phyloP scores from a whole-genome alignment of 2,888 invertebrate genomes.

The Drosophila atroscutellata region DNA sequence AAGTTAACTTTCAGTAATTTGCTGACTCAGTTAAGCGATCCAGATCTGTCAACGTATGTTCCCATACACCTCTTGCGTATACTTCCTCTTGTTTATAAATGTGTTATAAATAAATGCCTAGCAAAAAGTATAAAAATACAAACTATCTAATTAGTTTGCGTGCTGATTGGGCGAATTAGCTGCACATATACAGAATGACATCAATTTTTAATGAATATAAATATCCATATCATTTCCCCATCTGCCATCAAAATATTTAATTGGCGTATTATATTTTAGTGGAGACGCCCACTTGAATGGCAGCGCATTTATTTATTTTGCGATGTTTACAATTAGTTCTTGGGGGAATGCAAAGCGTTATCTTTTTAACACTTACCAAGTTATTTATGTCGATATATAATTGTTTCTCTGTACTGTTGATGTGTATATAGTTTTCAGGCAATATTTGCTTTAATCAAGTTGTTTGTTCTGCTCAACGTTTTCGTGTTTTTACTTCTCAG shows the following conservation, averaged over 20 bases:
- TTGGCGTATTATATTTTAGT: conserved; percentile 8
- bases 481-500: conserved; percentile 11
- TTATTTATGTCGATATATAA: conserved; percentile 18
- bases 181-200: background rate
- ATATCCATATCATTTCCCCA: background rate
- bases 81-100: too few species aligned
- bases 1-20: conserved; percentile 4
- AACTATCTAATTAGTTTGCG: background rate
- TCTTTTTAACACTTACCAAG: conserved; percentile 42
- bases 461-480: conserved; percentile 42
- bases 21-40: conserved; percentile 11
- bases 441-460: conserved; percentile 53
- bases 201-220: background rate
- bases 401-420: conserved; percentile 2
- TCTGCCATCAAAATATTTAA: conserved; percentile 3
- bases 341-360: conserved; percentile 37
- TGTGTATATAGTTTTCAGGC: conserved; percentile 2
- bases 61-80: background rate
- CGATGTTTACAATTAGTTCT: conserved; percentile 38
- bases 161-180: background rate
- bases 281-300: conserved; percentile 37
- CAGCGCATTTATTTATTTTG: conserved; percentile 10
- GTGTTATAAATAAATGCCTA: background rate
- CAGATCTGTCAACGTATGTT: background rate
- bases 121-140: background rate